These are phyloP conservation scores for Tribolium castaneum DNA, from an alignment of 1,140 invertebrate genomes.

Conservation along the genomic window DNA sequence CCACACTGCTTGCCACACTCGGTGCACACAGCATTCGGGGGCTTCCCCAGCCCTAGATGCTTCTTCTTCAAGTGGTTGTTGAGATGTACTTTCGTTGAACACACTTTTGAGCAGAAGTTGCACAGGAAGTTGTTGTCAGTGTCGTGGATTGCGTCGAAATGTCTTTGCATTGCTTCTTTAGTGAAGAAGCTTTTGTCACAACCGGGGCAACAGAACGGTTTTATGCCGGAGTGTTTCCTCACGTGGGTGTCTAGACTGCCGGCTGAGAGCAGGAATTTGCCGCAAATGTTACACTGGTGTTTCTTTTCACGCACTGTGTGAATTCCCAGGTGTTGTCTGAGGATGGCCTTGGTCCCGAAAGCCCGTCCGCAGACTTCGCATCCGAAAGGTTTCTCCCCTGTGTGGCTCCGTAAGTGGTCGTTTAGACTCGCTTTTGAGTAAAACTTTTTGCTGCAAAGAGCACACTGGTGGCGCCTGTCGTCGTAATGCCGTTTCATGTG, in stretches of 20 bases:
- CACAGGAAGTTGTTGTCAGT: constrained; percentile 46
- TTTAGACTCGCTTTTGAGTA: constrained; percentile 64
- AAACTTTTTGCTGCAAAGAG: constrained; percentile 65
- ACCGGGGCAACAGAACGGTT: constrained; percentile 42
- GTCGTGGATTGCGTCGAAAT: constrained; percentile 45
- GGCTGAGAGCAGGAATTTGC: constrained; percentile 36
- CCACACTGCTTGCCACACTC: constrained; percentile 47
- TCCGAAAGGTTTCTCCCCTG: constrained; percentile 64
- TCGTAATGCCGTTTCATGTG: constrained; percentile 66
- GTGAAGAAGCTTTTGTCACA: constrained; percentile 46
- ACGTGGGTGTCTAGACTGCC: constrained; percentile 45
- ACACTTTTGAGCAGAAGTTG: constrained; percentile 46
- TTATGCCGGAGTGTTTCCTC: constrained; percentile 42
- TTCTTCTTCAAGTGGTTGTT: constrained; percentile 49
- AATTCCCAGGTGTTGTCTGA: constrained; percentile 40
- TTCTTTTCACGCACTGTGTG: constrained; percentile 45
- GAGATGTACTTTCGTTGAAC: constrained; percentile 44
- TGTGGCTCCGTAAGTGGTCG: constrained; percentile 65
- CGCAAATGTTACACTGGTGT: constrained; percentile 44
- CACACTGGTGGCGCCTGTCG: constrained; percentile 64
- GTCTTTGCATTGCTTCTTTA: constrained; percentile 47
- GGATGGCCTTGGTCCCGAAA: constrained; percentile 41
- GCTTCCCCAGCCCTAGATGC: constrained; percentile 34
- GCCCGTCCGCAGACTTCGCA: constrained; percentile 64
- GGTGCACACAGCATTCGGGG: constrained; percentile 37